Percentiles rank a stretch among this genome's conserved stretches.
Conservation (phyloP, 2,888 invertebrate species). For the Acleris sparsana region DNA sequence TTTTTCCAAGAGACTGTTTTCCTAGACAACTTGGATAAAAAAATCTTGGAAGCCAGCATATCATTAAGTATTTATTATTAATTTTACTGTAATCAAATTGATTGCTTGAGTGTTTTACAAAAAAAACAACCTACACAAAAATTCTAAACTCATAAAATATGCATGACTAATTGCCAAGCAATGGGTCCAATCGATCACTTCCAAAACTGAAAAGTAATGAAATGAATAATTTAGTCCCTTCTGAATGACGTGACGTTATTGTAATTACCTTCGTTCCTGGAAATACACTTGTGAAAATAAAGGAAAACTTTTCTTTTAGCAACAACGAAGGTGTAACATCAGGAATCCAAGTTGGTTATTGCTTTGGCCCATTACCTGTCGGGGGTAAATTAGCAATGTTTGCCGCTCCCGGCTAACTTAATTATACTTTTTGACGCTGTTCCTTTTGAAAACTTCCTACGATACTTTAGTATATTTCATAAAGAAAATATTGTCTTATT, state of each 20-base stretch:
- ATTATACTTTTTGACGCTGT: slow-evolving; percentile 51
- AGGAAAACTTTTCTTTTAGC: slow-evolving; percentile 21
- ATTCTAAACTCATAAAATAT: too few species aligned
- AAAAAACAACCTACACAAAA: too few species aligned
- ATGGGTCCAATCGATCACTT: neutral
- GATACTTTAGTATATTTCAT: slow-evolving; percentile 40
- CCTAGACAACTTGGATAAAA: too few species aligned
- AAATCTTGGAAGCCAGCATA: too few species aligned
- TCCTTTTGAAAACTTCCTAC: slow-evolving; percentile 40
- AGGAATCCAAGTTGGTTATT: slow-evolving; percentile 24
- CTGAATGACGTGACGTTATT: neutral
- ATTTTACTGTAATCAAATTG: too few species aligned
- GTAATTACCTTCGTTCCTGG: slow-evolving; percentile 6
- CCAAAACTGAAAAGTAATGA: neutral
- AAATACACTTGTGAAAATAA: neutral
- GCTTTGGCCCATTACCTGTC: slow-evolving; percentile 40
- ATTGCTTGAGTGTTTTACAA: too few species aligned
- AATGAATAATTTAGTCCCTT: slow-evolving; percentile 1
- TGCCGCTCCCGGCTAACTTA: slow-evolving; percentile 47
- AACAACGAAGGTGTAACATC: slow-evolving; percentile 12
- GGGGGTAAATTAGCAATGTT: slow-evolving; percentile 48
- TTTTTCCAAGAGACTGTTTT: too few species aligned
- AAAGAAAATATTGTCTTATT: slow-evolving; percentile 2
- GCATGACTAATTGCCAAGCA: neutral
- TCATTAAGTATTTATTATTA: too few species aligned